Base-by-base conservation (phyloP, 2,888 invertebrate species). In the Cataglyphis cursor region DNA sequence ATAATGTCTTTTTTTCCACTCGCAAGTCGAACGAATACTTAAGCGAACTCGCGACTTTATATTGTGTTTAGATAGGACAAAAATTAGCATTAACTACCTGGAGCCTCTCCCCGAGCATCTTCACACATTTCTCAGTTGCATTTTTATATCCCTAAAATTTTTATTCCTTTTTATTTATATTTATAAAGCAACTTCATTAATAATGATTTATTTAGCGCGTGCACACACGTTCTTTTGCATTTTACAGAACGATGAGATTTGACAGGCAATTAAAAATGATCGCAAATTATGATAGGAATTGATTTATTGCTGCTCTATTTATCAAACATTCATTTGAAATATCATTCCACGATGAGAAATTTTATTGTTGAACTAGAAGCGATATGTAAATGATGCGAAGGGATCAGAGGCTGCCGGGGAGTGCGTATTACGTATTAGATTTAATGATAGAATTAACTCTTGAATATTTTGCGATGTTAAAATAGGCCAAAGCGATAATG, bases 11-110 rank as follows among this genome's bases (percentile, higher is more conserved):
- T 62, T 48, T 81, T 72, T 76, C 78, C 78, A 78, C 44, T n/a
- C 65, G 66, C 70, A 61, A 57, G 84, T 64, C 10, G 21, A 74
- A 66, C n/a, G 3, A 59, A 81, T 81, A 86, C 78, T 88, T 83
- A 83, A 88, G 35, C 59, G 10, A 54, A 51, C 10, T 51, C 38
- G 57, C 35, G 24, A 75, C 38, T 64, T 12, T 51, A 35, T 15
- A 74, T 21, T 41, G 41, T 41, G 31, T 75, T 65, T 51, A 76
- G 21, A 15, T 59, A 24, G 35, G 10, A 38, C n/a, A 3, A 54
- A 75, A 57, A 44, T 31, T 66, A 31, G 57, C 0, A 24, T 62
- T 28, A 35, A 21, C n/a, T 35, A 35, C 3, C 41, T 57, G 66
- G 51, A 2, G 51, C 59, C 21, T 57, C 51, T 51, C 31, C 24